Evolutionary conservation across 2,888 invertebrate genomes (phyloP).

Genomic region (Pelosia muscerda): DNA sequence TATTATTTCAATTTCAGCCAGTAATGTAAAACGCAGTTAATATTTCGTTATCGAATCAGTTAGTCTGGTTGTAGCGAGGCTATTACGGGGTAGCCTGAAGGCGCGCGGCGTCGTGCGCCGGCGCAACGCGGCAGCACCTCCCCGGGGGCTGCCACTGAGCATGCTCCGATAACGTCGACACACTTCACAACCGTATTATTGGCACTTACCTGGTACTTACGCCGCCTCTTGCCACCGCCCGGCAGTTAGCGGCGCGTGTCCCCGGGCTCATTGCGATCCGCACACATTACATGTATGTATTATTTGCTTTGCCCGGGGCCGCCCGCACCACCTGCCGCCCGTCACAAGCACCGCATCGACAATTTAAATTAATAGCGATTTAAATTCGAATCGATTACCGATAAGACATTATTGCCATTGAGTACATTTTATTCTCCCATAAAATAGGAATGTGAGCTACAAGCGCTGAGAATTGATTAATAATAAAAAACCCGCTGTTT

Average conservation of each 20-base stretch:
- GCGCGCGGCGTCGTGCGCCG: slow-evolving; percentile 31
- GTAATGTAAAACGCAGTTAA: slow-evolving; percentile 50
- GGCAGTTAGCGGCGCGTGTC: slow-evolving; percentile 30
- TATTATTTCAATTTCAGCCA: neutral
- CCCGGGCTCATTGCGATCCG: slow-evolving; percentile 24
- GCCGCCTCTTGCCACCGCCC: slow-evolving; percentile 26
- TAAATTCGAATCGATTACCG: slow-evolving; percentile 48
- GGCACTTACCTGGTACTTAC: slow-evolving; percentile 52
- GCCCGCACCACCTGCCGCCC: neutral
- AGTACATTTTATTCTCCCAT: slow-evolving; percentile 46
- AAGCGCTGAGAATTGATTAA: slow-evolving; percentile 49
- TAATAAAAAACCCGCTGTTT: slow-evolving; percentile 41
- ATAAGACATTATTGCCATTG: slow-evolving; percentile 43
- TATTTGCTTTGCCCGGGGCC: slow-evolving; percentile 38
- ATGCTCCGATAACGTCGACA: slow-evolving; percentile 62
- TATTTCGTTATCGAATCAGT: neutral
- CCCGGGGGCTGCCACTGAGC: slow-evolving; percentile 73
- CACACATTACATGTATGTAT: neutral
- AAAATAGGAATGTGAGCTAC: slow-evolving; percentile 48
- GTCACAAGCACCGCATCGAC: slow-evolving; percentile 28
- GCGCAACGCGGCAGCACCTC: slow-evolving; percentile 51
- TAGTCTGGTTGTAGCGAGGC: slow-evolving; percentile 43
- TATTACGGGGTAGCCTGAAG: slow-evolving; percentile 69
- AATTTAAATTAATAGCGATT: slow-evolving; percentile 44
- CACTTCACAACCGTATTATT: slow-evolving; percentile 56